phyloP scores from a whole-genome alignment of 1,140 invertebrate species.

The Diorhabda carinulata region DNA sequence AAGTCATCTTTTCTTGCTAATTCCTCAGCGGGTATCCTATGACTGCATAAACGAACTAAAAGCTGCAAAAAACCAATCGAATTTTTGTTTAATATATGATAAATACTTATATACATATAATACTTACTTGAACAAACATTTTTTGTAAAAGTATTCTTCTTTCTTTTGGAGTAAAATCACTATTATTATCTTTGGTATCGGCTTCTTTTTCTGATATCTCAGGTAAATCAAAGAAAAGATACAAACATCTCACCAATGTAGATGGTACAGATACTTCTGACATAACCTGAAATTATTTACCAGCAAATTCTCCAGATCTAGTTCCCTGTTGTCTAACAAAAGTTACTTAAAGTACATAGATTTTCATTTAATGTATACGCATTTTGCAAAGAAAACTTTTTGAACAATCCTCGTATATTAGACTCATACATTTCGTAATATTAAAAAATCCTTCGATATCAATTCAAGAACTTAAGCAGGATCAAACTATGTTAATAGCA shows the following conservation, averaged over 20 bases:
- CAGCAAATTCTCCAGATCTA: too few relatives aligned
- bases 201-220: slow-evolving; percentile 79
- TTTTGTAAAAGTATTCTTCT: slow-evolving; percentile 90
- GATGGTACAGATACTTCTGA: slow-evolving; percentile 92
- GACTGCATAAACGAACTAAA: slow-evolving; percentile 88
- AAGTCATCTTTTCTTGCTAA: slow-evolving; percentile 95
- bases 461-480: too few relatives aligned
- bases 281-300: slow-evolving; percentile 69
- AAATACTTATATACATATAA: not conserved
- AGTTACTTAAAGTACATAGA: too few relatives aligned
- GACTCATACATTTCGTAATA: too few relatives aligned
- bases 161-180: slow-evolving; percentile 88
- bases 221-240: slow-evolving; percentile 97
- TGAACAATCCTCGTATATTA: too few relatives aligned
- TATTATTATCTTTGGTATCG: slow-evolving; percentile 65
- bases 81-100: not conserved
- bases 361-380: too few relatives aligned
- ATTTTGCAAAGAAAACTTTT: too few relatives aligned
- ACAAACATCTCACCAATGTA: slow-evolving; percentile 97
- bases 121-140: slow-evolving; percentile 86
- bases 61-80: slow-evolving; percentile 57
- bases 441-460: too few relatives aligned
- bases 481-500: too few relatives aligned
- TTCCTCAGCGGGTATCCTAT: slow-evolving; percentile 91
- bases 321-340: too few relatives aligned